Conservation (phyloP, 2,888 invertebrate genomes). For the Myopa testacea region DNA sequence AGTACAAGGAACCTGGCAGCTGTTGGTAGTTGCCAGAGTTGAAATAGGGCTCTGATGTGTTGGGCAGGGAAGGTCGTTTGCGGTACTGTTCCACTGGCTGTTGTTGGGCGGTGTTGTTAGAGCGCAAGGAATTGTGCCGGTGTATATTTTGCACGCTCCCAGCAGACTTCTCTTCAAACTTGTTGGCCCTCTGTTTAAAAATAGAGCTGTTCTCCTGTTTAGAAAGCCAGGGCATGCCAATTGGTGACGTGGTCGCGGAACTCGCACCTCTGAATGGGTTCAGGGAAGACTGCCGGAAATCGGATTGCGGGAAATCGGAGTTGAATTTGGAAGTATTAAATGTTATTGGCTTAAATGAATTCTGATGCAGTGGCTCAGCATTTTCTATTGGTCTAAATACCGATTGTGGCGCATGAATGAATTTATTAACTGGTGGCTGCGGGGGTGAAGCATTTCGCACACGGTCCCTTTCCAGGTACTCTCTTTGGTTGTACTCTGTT, state of each 20-base stretch:
- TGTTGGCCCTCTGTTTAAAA: slow-evolving; percentile 71
- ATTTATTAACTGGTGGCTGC: slow-evolving; percentile 75
- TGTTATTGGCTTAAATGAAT: slow-evolving; percentile 61
- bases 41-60: slow-evolving; percentile 59
- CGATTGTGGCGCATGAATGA: slow-evolving; percentile 82
- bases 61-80: slow-evolving; percentile 66
- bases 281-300: background rate
- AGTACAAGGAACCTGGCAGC: background rate
- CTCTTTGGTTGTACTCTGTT: background rate
- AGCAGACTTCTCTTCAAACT: slow-evolving; percentile 70
- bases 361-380: slow-evolving; percentile 53
- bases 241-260: slow-evolving; percentile 58
- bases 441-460: slow-evolving; percentile 57
- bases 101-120: slow-evolving; percentile 43
- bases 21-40: slow-evolving; percentile 32
- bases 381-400: slow-evolving; percentile 74
- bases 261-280: slow-evolving; percentile 44
- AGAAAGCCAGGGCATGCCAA: slow-evolving; percentile 70
- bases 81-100: slow-evolving; percentile 54
- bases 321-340: slow-evolving; percentile 46
- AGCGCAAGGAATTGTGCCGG: slow-evolving; percentile 63
- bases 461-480: slow-evolving; percentile 49
- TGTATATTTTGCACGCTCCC: slow-evolving; percentile 49
- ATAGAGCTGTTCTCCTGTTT: slow-evolving; percentile 67
- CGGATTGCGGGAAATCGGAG: slow-evolving; percentile 40